phyloP scores from a whole-genome alignment of 2,797 vertebrate genomes.

The Syngnathus acus region DNA sequence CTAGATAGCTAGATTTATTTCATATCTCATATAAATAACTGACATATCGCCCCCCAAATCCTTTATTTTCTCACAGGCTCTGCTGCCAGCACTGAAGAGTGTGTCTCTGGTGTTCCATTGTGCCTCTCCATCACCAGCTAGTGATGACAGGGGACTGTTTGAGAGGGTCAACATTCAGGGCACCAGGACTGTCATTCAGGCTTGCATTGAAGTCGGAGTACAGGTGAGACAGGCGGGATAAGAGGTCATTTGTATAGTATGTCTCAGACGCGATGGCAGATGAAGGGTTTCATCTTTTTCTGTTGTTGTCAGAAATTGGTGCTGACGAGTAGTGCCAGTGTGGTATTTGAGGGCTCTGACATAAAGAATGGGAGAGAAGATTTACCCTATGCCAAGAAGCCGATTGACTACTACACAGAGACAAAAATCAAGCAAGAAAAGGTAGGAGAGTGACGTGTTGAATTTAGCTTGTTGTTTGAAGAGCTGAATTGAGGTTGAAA shows the following conservation, averaged over 20 bases:
- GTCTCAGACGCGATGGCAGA: not conserved
- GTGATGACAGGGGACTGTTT: constrained; percentile 82
- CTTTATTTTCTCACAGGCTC: constrained; percentile 65
- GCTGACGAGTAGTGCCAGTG: constrained; percentile 94
- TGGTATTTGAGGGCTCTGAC: constrained; percentile 89
- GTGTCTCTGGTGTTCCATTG: constrained; percentile 88
- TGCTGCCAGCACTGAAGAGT: constrained; percentile 78
- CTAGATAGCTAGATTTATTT: too few relatives aligned
- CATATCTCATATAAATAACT: too few relatives aligned
- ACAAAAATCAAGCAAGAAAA: constrained; percentile 95
- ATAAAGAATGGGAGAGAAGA: constrained; percentile 89
- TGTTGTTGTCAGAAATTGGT: constrained; percentile 77
- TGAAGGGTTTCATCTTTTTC: not conserved
- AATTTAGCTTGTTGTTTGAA: not conserved
- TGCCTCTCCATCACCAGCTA: constrained; percentile 83
- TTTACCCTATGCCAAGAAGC: constrained; percentile 85
- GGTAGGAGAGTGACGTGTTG: constrained; percentile 55
- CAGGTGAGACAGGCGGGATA: constrained; percentile 68
- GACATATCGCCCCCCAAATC: not conserved
- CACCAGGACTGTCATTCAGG: constrained; percentile 78
- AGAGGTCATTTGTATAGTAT: not conserved
- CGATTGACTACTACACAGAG: constrained; percentile 94
- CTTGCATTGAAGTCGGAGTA: constrained; percentile 83
- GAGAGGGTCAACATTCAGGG: constrained; percentile 85
- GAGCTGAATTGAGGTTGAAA: not conserved